Evolutionary conservation across 2,888 invertebrate genomes (phyloP).

Genomic region (Brenthis ino): DNA sequence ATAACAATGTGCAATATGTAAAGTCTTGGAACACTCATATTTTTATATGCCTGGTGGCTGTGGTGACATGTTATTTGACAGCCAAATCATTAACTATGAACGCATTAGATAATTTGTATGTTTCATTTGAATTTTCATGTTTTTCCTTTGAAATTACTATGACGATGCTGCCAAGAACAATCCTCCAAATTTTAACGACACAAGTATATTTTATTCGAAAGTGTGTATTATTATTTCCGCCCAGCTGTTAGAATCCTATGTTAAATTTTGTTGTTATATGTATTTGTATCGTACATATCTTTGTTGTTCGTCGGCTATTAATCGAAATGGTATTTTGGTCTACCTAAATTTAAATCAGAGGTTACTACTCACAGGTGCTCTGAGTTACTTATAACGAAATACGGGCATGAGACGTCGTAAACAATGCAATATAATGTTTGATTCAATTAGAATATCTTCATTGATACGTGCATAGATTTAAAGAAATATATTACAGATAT

Average conservation of each 20-base stretch:
- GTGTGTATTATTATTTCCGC: constrained; percentile 25
- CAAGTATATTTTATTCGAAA: constrained; percentile 7
- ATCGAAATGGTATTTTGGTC: constrained; percentile 65
- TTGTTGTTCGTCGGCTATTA: constrained; percentile 58
- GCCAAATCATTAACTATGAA: constrained; percentile 22
- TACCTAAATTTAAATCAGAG: constrained; percentile 58
- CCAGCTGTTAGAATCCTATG: constrained; percentile 24
- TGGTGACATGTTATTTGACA: constrained; percentile 26
- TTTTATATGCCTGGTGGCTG: constrained; percentile 18
- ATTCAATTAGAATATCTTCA: too few relatives aligned
- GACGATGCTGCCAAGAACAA: constrained; percentile 30
- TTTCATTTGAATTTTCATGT: constrained; percentile 28
- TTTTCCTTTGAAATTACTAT: constrained; percentile 11
- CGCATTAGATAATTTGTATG: constrained; percentile 26
- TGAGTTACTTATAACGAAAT: constrained; percentile 33
- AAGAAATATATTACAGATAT: too few relatives aligned
- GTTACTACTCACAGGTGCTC: constrained; percentile 59
- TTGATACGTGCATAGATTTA: too few relatives aligned
- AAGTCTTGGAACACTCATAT: constrained; percentile 7
- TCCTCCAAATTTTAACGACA: constrained; percentile 1
- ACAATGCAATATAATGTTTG: constrained; percentile 14
- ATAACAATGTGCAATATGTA: constrained; percentile 8
- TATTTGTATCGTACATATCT: constrained; percentile 32
- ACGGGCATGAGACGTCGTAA: constrained; percentile 25
- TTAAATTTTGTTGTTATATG: constrained; percentile 27